Base-by-base conservation (phyloP, 2,888 invertebrate species). In the Archips crataeganus region DNA sequence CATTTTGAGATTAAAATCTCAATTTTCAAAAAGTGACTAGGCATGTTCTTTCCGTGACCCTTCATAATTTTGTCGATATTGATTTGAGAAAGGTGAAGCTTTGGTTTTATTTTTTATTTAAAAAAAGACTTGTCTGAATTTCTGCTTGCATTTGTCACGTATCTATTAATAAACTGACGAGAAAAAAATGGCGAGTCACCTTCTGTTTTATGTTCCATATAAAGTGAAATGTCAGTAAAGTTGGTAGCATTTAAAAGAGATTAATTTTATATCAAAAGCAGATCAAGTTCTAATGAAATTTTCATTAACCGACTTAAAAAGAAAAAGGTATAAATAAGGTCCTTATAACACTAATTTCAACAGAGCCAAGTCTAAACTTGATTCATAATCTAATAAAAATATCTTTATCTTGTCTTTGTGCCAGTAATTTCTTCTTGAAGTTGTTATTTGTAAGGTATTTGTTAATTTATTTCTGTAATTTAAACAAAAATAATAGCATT, bases 401-500 rank as follows among this genome's bases (percentile, higher is more conserved):
- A 59, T 34, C 15, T 60, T 39, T 51, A 32, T 65, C 51, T 54
- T 67, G n/a, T 65, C 54, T 65, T 65, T 74, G 74, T 74, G 74
- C 74, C 74, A 74, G 60, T 69, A 51, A 54, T 51, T 23, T 60
- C 69, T 60, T 51, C 36, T 70, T 60, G 32, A 15, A 62, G 32
- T 60, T n/a, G 32, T 60, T 51, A 54, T 61, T 70, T 11, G n/a
- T 63, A 45, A 47, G 13, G 32, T 63, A 47, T 23, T 62, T 62
- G 3, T 57, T 62, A 54, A 68, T 15, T 57, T 72, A 57, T 45
- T 74, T 74, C 34, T 65, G 62, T 63, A 62, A 68, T 54, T 72
- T n/a, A 57, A 72, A 70, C 64, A 74, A 74, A 70, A 42, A 54
- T 51, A 61, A 65, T 65, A 69, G 74, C 74, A 74, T 75, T 75